phyloP scores from a whole-genome alignment of 2,888 invertebrate species.

The Thecophora atra region DNA sequence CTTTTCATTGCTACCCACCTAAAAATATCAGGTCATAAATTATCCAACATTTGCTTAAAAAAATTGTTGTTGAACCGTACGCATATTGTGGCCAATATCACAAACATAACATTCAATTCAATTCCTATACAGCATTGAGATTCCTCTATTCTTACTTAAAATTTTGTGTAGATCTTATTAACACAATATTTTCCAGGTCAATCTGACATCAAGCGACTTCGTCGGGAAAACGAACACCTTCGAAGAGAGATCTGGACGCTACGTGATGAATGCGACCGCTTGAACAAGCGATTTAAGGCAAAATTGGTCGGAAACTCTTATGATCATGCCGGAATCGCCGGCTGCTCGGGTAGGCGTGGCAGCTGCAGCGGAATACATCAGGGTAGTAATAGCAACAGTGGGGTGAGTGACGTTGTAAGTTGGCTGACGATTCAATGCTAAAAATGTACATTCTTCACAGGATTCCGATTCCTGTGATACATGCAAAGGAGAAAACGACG shows the following conservation, averaged over 20 bases:
- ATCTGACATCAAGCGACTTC: constrained; percentile 87
- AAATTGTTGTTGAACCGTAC: too few species aligned
- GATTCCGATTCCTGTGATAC: constrained; percentile 65
- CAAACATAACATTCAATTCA: too few species aligned
- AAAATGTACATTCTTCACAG: constrained; percentile 45
- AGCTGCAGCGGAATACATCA: constrained; percentile 52
- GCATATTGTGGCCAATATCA: too few species aligned
- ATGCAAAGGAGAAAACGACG: constrained; percentile 55
- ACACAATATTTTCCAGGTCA: constrained; percentile 72
- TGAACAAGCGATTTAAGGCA: constrained; percentile 80
- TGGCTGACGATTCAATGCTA: background rate
- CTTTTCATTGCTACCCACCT: too few species aligned
- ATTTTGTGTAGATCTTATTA: too few species aligned
- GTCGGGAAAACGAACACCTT: constrained; percentile 87
- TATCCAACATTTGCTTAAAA: too few species aligned
- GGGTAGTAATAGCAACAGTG: constrained; percentile 53
- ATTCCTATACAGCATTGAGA: too few species aligned
- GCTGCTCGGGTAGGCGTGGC: constrained; percentile 29
- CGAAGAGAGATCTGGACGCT: constrained; percentile 87
- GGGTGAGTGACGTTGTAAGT: too few species aligned
- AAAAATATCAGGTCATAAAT: too few species aligned
- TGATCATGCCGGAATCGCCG: constrained; percentile 50
- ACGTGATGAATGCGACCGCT: constrained; percentile 86
- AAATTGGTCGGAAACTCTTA: constrained; percentile 56
- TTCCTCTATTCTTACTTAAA: too few species aligned